Evolutionary conservation across 1,140 invertebrate species (phyloP).

Genomic region (Phenacoccus solenopsis): DNA sequence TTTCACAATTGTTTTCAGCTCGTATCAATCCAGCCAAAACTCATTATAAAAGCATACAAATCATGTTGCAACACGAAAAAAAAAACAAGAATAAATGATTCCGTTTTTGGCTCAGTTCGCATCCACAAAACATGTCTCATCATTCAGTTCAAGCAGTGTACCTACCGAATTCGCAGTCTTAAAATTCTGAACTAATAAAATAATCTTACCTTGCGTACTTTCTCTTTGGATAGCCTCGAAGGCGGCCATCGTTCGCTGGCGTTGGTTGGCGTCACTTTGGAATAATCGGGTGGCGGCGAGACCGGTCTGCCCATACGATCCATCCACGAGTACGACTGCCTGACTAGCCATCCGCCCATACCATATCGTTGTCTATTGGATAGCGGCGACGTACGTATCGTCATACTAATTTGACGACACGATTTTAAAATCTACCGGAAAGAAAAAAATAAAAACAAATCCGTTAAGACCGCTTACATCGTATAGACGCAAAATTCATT

Average conservation of each 20-base stretch:
- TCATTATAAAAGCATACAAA: too few species aligned
- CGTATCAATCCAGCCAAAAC: too few species aligned
- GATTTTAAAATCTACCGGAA: slow-evolving; percentile 69
- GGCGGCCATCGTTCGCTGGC: slow-evolving; percentile 34
- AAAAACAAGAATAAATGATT: too few species aligned
- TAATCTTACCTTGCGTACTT: slow-evolving; percentile 34
- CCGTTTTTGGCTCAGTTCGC: too few species aligned
- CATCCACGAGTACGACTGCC: slow-evolving; percentile 84
- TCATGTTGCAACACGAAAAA: too few species aligned
- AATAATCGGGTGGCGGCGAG: slow-evolving; percentile 60
- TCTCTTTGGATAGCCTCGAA: slow-evolving; percentile 30
- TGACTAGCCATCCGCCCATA: slow-evolving; percentile 41
- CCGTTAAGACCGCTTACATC: not conserved
- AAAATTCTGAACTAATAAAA: too few species aligned
- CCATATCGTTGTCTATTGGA: slow-evolving; percentile 25
- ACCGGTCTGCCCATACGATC: slow-evolving; percentile 73
- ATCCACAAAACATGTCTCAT: too few species aligned
- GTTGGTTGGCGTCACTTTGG: slow-evolving; percentile 34
- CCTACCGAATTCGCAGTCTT: too few species aligned
- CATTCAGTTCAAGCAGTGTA: too few species aligned
- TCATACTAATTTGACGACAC: slow-evolving; percentile 71
- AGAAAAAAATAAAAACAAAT: not conserved
- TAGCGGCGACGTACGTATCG: slow-evolving; percentile 52
- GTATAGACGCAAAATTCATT: not conserved
- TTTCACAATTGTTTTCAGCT: too few species aligned